Base-by-base conservation (phyloP, 2,797 vertebrate species). In the Crotalus adamanteus region DNA sequence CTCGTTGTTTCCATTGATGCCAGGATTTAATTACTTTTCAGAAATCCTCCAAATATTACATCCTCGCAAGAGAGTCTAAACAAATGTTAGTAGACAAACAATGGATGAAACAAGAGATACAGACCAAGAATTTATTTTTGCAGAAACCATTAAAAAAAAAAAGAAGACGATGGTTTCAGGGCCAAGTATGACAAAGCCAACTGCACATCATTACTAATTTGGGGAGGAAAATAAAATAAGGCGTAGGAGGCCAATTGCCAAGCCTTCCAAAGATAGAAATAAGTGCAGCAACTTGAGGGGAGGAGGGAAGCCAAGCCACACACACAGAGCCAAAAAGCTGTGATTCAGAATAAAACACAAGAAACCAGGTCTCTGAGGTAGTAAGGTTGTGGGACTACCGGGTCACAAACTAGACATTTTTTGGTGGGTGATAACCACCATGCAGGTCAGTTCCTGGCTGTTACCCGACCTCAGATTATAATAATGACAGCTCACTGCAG, bases 181-280 rank as follows among this genome's bases (percentile, higher is more conserved):
- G 96, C 94, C 95, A 95, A 93, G 26, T 96, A 93, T 93, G 91
- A 94, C 92, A 95, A 90, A 94, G 96, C 12, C 97, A 95, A 93
- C 93, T 93, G 94, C 88, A 95, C 88, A 96, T 93, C 94, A 97
- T 93, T 87, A 94, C 95, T 95, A 96, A 97, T 97, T 97, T 96
- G 94, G 95, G 95, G 94, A 92, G 94, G 94, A 94, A 97, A 97
- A 97, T 97, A 96, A 97, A 97, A 97, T 93, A 97, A 95, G 90
- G 87, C 91, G 97, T 97, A 96, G 97, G 97, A 95, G 95, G 96
- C 92, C 95, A 95, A 95, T 91, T 16, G 73, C 96, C n/a, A 96
- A 95, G 92, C 13, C 94, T 95, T 96, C 95, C 31, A 8, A 92
- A 96, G 97, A 93, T 93, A 94, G 97, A 95, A 96, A 95, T 93